Percentiles rank a stretch among this genome's conserved stretches.
These are phyloP conservation scores for Bruchidius siliquastri DNA, from an alignment of 2,888 invertebrate genomes.

Conservation along the genomic window DNA sequence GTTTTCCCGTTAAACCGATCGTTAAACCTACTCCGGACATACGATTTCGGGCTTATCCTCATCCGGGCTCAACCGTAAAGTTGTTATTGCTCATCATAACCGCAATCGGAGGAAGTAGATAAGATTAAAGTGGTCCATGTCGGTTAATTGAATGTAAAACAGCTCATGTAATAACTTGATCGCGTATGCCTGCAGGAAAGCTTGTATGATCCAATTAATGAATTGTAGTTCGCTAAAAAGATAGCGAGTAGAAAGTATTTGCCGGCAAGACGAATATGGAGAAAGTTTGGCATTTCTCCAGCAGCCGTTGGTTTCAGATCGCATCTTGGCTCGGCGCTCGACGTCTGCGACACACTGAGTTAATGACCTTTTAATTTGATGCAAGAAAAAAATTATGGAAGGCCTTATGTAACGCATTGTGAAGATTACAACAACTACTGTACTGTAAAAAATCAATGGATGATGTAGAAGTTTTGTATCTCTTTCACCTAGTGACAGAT, in stretches of 20 bases:
- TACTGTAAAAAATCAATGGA: not conserved
- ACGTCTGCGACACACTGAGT: not conserved
- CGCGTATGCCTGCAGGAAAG: not conserved
- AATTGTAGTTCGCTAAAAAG: not conserved
- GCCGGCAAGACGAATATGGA: not conserved
- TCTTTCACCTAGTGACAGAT: not conserved
- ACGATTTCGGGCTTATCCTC: too few relatives aligned
- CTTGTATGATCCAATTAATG: not conserved
- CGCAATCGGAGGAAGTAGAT: too few relatives aligned
- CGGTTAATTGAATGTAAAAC: too few relatives aligned
- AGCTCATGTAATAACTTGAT: not conserved
- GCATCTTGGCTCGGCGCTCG: not conserved
- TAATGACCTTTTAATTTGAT: not conserved
- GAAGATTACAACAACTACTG: not conserved
- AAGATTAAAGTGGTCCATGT: too few relatives aligned
- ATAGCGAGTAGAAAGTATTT: not conserved
- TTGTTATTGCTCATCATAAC: too few relatives aligned
- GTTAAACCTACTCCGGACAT: too few relatives aligned
- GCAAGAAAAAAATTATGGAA: not conserved
- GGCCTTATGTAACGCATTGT: not conserved
- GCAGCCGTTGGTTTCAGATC: not conserved
- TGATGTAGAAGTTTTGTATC: not conserved
- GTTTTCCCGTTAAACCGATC: too few relatives aligned
- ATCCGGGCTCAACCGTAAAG: too few relatives aligned
- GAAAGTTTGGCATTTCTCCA: not conserved